A percentile compares a stretch with the other conserved stretches of the same genome.
These are phyloP conservation scores for Microctenopoma steveboyesi DNA, from an alignment of 2,797 vertebrate genomes.

Conservation along the genomic window DNA sequence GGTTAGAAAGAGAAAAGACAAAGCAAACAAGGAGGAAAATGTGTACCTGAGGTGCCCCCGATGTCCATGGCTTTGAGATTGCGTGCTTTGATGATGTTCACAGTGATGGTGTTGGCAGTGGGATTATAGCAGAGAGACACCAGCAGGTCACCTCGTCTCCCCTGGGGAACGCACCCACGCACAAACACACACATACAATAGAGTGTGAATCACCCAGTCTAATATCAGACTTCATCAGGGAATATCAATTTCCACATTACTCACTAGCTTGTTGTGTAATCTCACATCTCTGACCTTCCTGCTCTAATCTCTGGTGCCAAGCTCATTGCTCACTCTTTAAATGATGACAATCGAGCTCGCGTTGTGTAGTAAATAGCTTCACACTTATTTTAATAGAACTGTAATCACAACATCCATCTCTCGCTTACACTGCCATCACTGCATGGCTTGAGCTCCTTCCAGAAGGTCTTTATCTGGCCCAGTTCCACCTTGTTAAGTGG, in stretches of 20 bases:
- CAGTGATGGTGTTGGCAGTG: slow-evolving; percentile 96
- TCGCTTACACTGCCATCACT: slow-evolving; percentile 97
- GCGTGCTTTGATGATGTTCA: slow-evolving; percentile 98
- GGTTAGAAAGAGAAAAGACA: slow-evolving; percentile 28
- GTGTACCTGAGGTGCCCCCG: slow-evolving; percentile 95
- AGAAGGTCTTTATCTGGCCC: slow-evolving; percentile 97
- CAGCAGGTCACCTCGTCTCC: slow-evolving; percentile 84
- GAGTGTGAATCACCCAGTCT: slow-evolving; percentile 48
- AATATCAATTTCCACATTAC: slow-evolving; percentile 56
- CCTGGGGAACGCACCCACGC: slow-evolving; percentile 80
- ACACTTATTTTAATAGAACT: slow-evolving; percentile 21
- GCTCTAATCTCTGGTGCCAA: slow-evolving; percentile 45
- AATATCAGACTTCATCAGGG: slow-evolving; percentile 61
- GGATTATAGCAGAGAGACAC: slow-evolving; percentile 98
- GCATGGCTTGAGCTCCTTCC: slow-evolving; percentile 99
- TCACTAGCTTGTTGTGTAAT: slow-evolving; percentile 56
- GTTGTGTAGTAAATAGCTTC: slow-evolving; percentile 26
- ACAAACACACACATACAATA: slow-evolving; percentile 36
- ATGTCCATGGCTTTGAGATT: slow-evolving; percentile 99
- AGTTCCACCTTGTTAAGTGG: slow-evolving; percentile 98
- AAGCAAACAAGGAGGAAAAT: slow-evolving; percentile 40
- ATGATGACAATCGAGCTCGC: slow-evolving; percentile 28
- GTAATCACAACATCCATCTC: background rate
- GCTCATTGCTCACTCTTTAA: slow-evolving; percentile 31
- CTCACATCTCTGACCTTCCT: slow-evolving; percentile 56